These are phyloP conservation scores for Spea multiplicata DNA, from an alignment of 2,113 vertebrate genomes.

Conservation along the genomic window DNA sequence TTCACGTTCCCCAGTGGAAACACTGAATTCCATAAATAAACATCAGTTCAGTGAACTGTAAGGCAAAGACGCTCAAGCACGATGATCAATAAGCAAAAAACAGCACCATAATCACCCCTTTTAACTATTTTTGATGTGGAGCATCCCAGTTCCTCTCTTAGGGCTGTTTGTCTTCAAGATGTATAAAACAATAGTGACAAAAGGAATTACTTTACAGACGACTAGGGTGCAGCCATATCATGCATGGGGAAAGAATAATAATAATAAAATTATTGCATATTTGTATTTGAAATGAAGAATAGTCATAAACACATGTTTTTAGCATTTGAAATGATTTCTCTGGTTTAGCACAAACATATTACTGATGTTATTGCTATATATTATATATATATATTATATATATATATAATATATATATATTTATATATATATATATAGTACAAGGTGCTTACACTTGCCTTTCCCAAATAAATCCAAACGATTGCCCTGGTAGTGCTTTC, in stretches of 20 bases:
- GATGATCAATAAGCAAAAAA: slow-evolving; percentile 38
- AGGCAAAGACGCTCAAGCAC: slow-evolving; percentile 32
- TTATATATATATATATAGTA: too few relatives aligned
- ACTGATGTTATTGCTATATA: too few relatives aligned
- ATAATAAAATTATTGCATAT: too few relatives aligned
- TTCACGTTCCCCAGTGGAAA: slow-evolving; percentile 26
- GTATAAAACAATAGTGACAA: neutral
- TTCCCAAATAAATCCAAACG: too few relatives aligned
- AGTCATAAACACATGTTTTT: too few relatives aligned
- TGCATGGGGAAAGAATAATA: neutral
- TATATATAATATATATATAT: too few relatives aligned
- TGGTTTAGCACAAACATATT: too few relatives aligned
- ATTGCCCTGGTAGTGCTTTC: too few relatives aligned
- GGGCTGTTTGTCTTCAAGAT: neutral
- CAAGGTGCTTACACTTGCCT: too few relatives aligned
- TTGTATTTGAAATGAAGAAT: too few relatives aligned
- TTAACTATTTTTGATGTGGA: neutral
- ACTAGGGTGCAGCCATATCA: neutral
- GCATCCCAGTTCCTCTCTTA: slow-evolving; percentile 1
- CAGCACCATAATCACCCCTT: slow-evolving; percentile 10
- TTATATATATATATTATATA: too few relatives aligned
- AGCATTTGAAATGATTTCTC: too few relatives aligned
- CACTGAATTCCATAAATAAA: slow-evolving; percentile 21
- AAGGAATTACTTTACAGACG: neutral
- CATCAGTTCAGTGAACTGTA: slow-evolving; percentile 43